Evolutionary conservation across 1,140 invertebrate genomes (phyloP).

Genomic region (Antheraea mylitta): DNA sequence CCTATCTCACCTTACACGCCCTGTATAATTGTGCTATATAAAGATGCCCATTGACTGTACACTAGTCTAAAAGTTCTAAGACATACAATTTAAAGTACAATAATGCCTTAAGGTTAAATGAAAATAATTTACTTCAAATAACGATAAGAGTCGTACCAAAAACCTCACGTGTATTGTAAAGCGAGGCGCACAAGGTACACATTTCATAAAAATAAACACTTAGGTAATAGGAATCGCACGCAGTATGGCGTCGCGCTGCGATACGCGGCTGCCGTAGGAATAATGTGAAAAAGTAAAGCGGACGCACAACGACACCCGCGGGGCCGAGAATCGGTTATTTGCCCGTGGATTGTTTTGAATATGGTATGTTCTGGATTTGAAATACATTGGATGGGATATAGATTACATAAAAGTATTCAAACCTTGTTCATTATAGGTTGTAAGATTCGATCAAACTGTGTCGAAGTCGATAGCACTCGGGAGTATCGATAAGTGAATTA

Average conservation of each 20-base stretch:
- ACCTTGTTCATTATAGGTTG: no score
- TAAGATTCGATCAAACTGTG: no score
- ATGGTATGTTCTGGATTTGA: constrained; percentile 35
- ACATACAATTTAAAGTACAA: not conserved
- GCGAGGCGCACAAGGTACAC: constrained; percentile 28
- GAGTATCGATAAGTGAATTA: no score
- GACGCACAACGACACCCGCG: constrained; percentile 52
- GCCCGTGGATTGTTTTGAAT: constrained; percentile 63
- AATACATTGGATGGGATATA: not conserved
- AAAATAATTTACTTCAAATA: not conserved
- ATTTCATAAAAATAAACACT: constrained; percentile 69
- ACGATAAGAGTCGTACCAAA: not conserved
- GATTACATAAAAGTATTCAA: no score
- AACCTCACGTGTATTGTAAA: constrained; percentile 38
- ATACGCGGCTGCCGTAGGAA: constrained; percentile 14
- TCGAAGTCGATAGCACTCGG: no score
- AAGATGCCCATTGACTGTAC: no score
- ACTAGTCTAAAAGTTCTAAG: not conserved
- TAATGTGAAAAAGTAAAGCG: constrained; percentile 66
- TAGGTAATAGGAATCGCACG: constrained; percentile 62
- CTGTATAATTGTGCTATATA: no score
- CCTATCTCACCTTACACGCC: no score
- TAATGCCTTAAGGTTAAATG: not conserved
- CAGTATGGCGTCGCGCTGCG: constrained; percentile 8
- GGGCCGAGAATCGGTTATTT: constrained; percentile 55